A percentile compares a stretch with the other conserved stretches of the same genome.
Evolutionary conservation across 2,113 vertebrate genomes (phyloP).

Genomic region (Caretta caretta): DNA sequence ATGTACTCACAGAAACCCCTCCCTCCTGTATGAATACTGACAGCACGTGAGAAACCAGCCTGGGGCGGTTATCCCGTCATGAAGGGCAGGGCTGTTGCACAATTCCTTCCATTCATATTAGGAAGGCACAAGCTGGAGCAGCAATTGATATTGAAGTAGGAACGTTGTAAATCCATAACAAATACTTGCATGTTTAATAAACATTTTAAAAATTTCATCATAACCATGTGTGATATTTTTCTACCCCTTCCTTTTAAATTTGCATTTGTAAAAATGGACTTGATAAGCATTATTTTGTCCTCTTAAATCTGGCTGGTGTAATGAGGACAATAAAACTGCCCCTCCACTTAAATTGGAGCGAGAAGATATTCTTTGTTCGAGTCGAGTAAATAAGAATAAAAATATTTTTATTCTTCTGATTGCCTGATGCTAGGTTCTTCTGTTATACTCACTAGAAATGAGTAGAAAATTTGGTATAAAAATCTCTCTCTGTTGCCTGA

Average conservation of each 20-base stretch:
- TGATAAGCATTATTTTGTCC: neutral
- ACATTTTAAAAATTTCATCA: neutral
- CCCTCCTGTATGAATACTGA: neutral
- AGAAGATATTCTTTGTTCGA: rapidly evolving
- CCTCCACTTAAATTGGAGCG: rapidly evolving
- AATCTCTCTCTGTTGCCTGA: neutral
- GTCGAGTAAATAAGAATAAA: rapidly evolving
- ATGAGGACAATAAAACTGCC: neutral
- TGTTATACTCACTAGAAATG: neutral
- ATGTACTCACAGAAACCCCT: neutral
- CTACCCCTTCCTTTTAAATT: neutral
- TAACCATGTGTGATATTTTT: neutral
- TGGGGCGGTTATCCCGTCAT: neutral
- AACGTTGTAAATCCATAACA: neutral
- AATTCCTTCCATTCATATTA: neutral
- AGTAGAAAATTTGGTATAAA: neutral
- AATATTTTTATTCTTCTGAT: rapidly evolving
- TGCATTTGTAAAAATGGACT: neutral
- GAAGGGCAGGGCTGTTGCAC: neutral
- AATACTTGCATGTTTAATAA: neutral
- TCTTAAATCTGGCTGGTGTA: neutral
- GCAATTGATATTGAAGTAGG: neutral
- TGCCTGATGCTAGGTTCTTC: rapidly evolving
- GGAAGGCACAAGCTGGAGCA: neutral
- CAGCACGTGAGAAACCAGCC: neutral